Percentiles rank a stretch among this genome's conserved stretches.
Evolutionary conservation across 2,888 invertebrate genomes (phyloP).

Genomic region (Alitta virens): DNA sequence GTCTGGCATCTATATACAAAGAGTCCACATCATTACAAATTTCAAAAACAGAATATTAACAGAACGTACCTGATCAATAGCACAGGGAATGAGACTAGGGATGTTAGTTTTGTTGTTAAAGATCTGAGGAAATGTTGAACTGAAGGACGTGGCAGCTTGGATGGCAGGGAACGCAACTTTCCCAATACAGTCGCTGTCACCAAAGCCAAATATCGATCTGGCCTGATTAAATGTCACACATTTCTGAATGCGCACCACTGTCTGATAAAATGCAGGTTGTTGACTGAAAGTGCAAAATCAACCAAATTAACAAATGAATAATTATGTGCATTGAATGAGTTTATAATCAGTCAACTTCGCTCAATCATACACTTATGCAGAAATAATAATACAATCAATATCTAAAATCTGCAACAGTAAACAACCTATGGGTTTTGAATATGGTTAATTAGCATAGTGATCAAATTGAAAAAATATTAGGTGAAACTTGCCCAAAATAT

Average conservation of each 20-base stretch:
- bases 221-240: conserved; percentile 97
- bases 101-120: conserved; percentile 74
- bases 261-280: conserved; percentile 87
- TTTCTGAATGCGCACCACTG: conserved; percentile 87
- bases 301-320: too few relatives aligned
- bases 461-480: not conserved
- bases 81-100: conserved; percentile 90
- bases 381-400: not conserved
- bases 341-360: too few relatives aligned
- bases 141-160: conserved; percentile 90
- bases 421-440: too few relatives aligned
- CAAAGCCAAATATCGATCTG: conserved; percentile 96
- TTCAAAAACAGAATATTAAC: too few relatives aligned
- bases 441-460: too few relatives aligned
- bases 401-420: not conserved
- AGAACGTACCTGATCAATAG: conserved; percentile 81
- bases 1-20: too few relatives aligned
- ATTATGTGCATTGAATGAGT: too few relatives aligned
- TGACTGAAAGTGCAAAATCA: conserved; percentile 67
- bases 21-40: too few relatives aligned
- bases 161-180: conserved; percentile 96
- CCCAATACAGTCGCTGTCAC: conserved; percentile 91
- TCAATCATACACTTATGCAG: not conserved
- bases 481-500: conserved; percentile 77
- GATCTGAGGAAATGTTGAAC: conserved; percentile 70